Evolutionary conservation across 1,140 invertebrate species (phyloP).

Genomic region (Xylocopa sonorina): DNA sequence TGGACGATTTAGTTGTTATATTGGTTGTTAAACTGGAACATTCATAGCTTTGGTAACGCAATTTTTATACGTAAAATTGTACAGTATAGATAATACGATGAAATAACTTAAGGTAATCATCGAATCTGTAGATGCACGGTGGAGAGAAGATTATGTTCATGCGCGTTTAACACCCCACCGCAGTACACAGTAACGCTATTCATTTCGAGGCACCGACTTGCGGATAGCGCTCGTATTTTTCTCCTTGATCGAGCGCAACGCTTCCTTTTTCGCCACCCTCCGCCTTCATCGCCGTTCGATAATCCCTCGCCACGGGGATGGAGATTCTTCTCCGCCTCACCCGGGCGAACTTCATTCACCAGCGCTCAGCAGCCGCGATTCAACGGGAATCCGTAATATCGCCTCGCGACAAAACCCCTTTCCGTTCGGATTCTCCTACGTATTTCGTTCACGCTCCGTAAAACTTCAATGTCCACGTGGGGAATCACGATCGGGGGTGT

Average conservation of each 20-base stretch:
- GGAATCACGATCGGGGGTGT: slow-evolving; percentile 54
- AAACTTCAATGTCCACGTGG: slow-evolving; percentile 63
- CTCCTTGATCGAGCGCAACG: slow-evolving; percentile 6
- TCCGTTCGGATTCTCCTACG: slow-evolving; percentile 36
- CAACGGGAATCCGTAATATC: slow-evolving; percentile 61
- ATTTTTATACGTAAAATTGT: too few relatives aligned
- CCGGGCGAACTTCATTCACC: slow-evolving; percentile 50
- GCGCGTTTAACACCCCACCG: too few relatives aligned
- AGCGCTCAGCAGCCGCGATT: slow-evolving; percentile 28
- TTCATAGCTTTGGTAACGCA: not conserved
- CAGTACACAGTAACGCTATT: too few relatives aligned
- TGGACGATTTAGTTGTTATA: slow-evolving; percentile 8
- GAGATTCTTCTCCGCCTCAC: slow-evolving; percentile 44
- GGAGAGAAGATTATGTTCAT: too few relatives aligned
- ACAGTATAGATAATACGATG: too few relatives aligned
- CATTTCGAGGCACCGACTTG: not conserved
- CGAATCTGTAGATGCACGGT: too few relatives aligned
- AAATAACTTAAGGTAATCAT: too few relatives aligned
- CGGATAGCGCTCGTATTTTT: not conserved
- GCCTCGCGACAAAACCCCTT: slow-evolving; percentile 25
- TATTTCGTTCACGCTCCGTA: slow-evolving; percentile 69
- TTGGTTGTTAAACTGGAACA: not conserved
- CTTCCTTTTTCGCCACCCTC: not conserved
- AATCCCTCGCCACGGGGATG: slow-evolving; percentile 38
- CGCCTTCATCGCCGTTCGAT: not conserved